Conservation (phyloP, 1,140 invertebrate genomes). For the Zaprionus capensis region DNA sequence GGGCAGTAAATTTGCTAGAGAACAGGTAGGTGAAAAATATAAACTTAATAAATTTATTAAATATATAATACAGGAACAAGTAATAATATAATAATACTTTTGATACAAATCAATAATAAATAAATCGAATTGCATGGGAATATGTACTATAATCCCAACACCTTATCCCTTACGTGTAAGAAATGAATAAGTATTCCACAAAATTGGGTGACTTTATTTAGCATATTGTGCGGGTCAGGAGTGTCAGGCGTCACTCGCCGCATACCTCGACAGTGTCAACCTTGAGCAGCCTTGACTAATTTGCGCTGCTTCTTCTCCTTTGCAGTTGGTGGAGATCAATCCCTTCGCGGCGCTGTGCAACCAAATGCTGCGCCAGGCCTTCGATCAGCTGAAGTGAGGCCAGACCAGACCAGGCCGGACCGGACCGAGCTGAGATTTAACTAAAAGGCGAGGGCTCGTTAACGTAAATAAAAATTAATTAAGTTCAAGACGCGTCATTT, state of each 20-base stretch:
- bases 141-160: no score
- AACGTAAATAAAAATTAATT: constrained; percentile 81
- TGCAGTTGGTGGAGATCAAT: constrained; percentile 90
- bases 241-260: no score
- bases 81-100: neutral
- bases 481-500: constrained; percentile 68
- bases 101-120: no score
- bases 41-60: neutral
- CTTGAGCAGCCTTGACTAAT: neutral
- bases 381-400: constrained; percentile 69
- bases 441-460: constrained; percentile 59
- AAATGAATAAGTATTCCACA: no score
- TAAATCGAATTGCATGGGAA: neutral
- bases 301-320: constrained; percentile 29
- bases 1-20: constrained; percentile 91
- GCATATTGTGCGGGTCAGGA: neutral
- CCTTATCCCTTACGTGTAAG: no score
- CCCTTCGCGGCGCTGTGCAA: constrained; percentile 96
- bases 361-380: constrained; percentile 92
- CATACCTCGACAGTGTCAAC: neutral
- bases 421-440: constrained; percentile 58
- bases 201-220: neutral
- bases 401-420: constrained; percentile 11
- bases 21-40: constrained; percentile 85
- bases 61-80: neutral